Evolutionary conservation across 2,888 invertebrate genomes (phyloP).

Genomic region (Acleris laterana): DNA sequence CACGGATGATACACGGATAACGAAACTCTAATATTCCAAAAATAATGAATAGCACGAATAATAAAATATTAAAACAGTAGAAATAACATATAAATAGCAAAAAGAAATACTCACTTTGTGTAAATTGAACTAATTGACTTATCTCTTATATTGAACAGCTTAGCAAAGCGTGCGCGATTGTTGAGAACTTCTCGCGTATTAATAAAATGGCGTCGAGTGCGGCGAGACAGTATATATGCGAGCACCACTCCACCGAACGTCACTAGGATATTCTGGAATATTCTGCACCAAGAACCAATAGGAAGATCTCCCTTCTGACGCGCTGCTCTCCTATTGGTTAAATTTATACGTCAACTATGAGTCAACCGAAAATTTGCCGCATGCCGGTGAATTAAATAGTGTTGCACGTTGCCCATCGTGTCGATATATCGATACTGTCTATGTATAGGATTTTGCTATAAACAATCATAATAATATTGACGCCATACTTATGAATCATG

Average conservation of each 20-base stretch:
- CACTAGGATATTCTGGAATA: slow-evolving; percentile 77
- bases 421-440: slow-evolving; percentile 8
- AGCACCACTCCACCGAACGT: slow-evolving; percentile 63
- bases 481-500: too few relatives aligned
- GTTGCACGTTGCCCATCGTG: neutral
- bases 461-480: too few relatives aligned
- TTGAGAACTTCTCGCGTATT: slow-evolving; percentile 76
- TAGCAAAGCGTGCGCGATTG: slow-evolving; percentile 80
- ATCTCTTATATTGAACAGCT: slow-evolving; percentile 63
- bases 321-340: slow-evolving; percentile 60
- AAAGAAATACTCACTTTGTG: slow-evolving; percentile 65
- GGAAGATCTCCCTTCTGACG: slow-evolving; percentile 44
- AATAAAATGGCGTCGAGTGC: slow-evolving; percentile 67
- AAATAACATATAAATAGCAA: slow-evolving; percentile 17
- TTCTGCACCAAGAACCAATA: slow-evolving; percentile 68
- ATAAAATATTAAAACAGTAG: too few relatives aligned
- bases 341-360: slow-evolving; percentile 40
- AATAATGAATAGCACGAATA: too few relatives aligned
- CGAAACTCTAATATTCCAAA: too few relatives aligned
- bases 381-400: slow-evolving; percentile 19
- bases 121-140: slow-evolving; percentile 56
- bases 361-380: slow-evolving; percentile 24
- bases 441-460: too few relatives aligned
- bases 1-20: too few relatives aligned
- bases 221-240: slow-evolving; percentile 51